Evolutionary conservation across 2,797 vertebrate species (phyloP).

Genomic region (Corythornis leucogaster): DNA sequence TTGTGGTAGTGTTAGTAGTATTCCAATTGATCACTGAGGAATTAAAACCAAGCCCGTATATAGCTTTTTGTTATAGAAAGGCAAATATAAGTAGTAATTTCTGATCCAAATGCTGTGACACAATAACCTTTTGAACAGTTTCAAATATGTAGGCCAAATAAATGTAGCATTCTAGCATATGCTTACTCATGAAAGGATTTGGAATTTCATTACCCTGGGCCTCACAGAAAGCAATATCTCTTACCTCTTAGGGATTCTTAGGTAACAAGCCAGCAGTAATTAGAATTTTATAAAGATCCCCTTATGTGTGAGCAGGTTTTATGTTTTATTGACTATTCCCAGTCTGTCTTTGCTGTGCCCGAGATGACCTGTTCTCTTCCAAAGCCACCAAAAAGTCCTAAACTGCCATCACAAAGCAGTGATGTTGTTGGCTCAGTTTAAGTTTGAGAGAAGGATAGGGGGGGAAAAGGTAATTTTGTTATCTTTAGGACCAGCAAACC

Average conservation of each 20-base stretch:
- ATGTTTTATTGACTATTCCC: slow-evolving; percentile 17
- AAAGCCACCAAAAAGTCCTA: neutral
- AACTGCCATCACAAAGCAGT: neutral
- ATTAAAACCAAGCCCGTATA: neutral
- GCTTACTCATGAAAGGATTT: slow-evolving; percentile 49
- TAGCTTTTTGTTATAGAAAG: slow-evolving; percentile 17
- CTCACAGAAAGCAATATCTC: neutral
- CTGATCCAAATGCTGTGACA: slow-evolving; percentile 29
- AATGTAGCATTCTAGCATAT: neutral
- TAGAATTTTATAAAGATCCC: slow-evolving; percentile 46
- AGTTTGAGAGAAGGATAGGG: neutral
- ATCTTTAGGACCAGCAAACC: neutral
- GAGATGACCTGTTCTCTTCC: neutral
- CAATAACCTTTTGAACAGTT: slow-evolving; percentile 47
- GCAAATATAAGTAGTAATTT: neutral
- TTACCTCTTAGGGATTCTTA: slow-evolving; percentile 59
- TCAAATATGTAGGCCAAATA: slow-evolving; percentile 24
- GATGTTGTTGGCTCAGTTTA: neutral
- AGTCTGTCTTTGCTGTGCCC: neutral
- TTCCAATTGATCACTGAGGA: neutral
- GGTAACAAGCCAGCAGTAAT: slow-evolving; percentile 34
- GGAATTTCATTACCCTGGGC: slow-evolving; percentile 5
- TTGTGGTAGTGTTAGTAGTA: neutral
- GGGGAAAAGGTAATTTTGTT: neutral
- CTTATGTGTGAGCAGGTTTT: slow-evolving; percentile 26